Evolutionary conservation across 2,888 invertebrate genomes (phyloP), one percentile per base, ranked within the genome.

Genomic region (Apodemia zela): DNA sequence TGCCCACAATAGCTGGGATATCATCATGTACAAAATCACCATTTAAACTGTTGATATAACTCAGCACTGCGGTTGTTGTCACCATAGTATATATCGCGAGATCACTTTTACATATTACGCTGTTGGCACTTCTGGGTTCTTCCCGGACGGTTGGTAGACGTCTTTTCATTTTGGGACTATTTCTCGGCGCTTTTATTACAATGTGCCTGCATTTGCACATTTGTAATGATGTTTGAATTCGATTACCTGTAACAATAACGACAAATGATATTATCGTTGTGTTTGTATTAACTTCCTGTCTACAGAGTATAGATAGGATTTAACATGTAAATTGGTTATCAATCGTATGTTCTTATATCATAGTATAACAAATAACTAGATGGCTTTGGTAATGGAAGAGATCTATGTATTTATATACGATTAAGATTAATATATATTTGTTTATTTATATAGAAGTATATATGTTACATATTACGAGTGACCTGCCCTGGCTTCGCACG

Each of bases 11-110:
- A 42, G 97, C 97, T 65, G 96, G 96, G 69, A 97, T 94, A 80
- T 97, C 97, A 79, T 97, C 97, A 84, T 97, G 97, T 61, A 97
- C 97, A 76, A 97, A 97, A 77, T 97, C 97, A 58, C 96, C 96
- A 68, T 92, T 93, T 69, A 96, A 87, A 61, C 96, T 95, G 86
- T 96, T 96, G 67, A 94, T 82, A 81, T 96, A 96, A 79, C 95
- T 95, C 0, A 94, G 93, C 58, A 95, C 89, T 17, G 95, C 95
- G 13, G 95, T 94, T 17, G 94, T 87, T 47, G 93, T 93, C 68
- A 95, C 95, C 76, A 94, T 92, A 45, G 85, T 82, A 80, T 95
- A 95, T 51, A 94, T 91, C 29, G 92, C 93, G 82, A 93, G 87
- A 71, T 93, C 93, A 73, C 88, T 87, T 67, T 81, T 78, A 63